Evolutionary conservation across 2,888 invertebrate species (phyloP), one percentile per base, ranked within the genome.

Genomic region (Trypoxylon attenuatum): DNA sequence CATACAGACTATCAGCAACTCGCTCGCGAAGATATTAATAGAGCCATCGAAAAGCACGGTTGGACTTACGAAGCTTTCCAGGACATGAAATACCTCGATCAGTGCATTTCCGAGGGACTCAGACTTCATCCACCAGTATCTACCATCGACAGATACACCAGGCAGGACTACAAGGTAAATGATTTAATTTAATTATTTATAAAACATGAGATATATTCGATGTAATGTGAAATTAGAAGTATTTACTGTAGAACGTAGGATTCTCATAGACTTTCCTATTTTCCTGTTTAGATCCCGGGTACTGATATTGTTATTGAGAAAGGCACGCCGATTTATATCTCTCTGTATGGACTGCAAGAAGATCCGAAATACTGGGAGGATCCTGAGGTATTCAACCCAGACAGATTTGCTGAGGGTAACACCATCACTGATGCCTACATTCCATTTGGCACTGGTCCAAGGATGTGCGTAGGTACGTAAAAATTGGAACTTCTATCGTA

Each of bases 41-140:
- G 52, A 25, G 77, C 82, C 2, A 74, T 84, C 18, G 69, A 71
- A 2, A 73, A 82, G 46, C 67, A 84, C 51, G 84, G 84, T 2
- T 63, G 80, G 66, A 81, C 80, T 0, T 83, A 81, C 50, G 84
- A 84, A 41, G 84, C 84, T 0, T 82, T 85, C 23, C 79, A 80
- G 27, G 76, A 83, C 0, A 85, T 84, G 84, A 85, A 84, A 46
- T 85, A 83, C 45, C 70, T 85, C 4, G 82, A 84, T 51, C 81
- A 82, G 43, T 69, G 72, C 3, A 60, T 85, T 23, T 68, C 82
- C n/a, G 84, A 84, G 58, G 79, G 82, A 6, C 66, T 84, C 2
- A 74, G 85, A 22, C 54, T 85, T 10, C 82, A 84, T 74, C 85
- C 85, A 27, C 84, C 85, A 2, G 84, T 84, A 0, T 82, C 84